A percentile compares a stretch with the other conserved stretches of the same genome.
Evolutionary conservation across 2,888 invertebrate genomes (phyloP).

Genomic region (Lysandra bellargus): DNA sequence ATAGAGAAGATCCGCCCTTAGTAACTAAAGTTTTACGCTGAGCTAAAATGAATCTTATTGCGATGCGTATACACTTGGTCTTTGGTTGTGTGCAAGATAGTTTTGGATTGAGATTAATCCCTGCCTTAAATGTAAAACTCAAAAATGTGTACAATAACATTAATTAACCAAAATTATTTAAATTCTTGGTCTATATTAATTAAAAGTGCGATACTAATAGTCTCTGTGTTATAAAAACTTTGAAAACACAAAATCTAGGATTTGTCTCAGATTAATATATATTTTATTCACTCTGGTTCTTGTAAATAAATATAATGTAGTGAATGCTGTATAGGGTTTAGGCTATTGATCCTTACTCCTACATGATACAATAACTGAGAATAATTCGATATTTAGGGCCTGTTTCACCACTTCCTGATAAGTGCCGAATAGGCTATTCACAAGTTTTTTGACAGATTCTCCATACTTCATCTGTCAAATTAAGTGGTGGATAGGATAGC

Average conservation of each 20-base stretch:
- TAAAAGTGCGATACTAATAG: neutral
- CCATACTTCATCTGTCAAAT: too few species aligned
- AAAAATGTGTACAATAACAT: neutral
- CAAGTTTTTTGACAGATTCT: too few species aligned
- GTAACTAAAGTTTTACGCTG: too few species aligned
- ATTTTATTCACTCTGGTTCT: too few species aligned
- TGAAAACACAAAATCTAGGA: neutral
- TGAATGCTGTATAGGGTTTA: neutral
- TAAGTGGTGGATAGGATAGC: too few species aligned
- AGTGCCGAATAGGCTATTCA: too few species aligned
- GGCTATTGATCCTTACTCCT: neutral
- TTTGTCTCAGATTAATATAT: neutral
- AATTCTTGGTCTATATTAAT: neutral
- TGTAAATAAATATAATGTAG: neutral
- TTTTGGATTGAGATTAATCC: too few species aligned
- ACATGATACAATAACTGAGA: neutral
- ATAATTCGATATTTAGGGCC: neutral
- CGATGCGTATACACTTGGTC: too few species aligned
- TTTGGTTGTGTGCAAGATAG: too few species aligned
- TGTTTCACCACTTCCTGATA: too few species aligned
- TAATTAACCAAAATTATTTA: neutral
- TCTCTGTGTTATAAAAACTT: slow-evolving; percentile 1
- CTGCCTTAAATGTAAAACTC: neutral
- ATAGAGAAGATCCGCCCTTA: too few species aligned
- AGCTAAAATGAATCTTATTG: too few species aligned